These are phyloP conservation scores for Muscidifurax raptorellus DNA, from an alignment of 1,140 invertebrate genomes.

Conservation along the genomic window DNA sequence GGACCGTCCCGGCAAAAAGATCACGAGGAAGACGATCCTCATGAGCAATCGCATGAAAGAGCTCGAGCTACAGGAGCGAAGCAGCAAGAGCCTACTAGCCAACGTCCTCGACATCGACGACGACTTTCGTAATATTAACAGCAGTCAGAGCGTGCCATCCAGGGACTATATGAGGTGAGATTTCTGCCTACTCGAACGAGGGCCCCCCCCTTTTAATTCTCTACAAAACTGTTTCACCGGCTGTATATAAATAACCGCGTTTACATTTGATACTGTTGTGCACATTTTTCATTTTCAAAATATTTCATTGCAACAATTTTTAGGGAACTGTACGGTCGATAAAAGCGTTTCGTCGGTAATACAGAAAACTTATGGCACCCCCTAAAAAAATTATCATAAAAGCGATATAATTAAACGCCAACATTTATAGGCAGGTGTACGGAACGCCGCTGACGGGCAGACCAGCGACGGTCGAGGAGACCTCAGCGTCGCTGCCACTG, in stretches of 20 bases:
- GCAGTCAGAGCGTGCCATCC: slow-evolving; percentile 65
- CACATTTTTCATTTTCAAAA: too few species aligned
- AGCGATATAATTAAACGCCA: background rate
- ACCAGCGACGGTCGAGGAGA: slow-evolving; percentile 77
- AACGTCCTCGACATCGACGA: slow-evolving; percentile 97
- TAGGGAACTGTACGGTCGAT: too few species aligned
- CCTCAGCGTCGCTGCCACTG: slow-evolving; percentile 75
- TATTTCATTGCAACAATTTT: too few species aligned
- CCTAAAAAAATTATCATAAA: background rate
- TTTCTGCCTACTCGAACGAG: too few species aligned
- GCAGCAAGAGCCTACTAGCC: slow-evolving; percentile 93
- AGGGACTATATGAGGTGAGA: slow-evolving; percentile 69
- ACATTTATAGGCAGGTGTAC: slow-evolving; percentile 75
- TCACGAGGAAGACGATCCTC: slow-evolving; percentile 92
- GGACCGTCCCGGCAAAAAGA: slow-evolving; percentile 95
- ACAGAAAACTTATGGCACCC: too few species aligned
- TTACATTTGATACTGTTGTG: too few species aligned
- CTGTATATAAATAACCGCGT: too few species aligned
- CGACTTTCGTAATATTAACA: slow-evolving; percentile 84
- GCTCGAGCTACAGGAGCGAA: slow-evolving; percentile 92
- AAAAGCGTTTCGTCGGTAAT: too few species aligned
- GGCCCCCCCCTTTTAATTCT: background rate
- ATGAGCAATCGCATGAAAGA: slow-evolving; percentile 92
- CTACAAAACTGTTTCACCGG: too few species aligned
- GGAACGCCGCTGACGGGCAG: slow-evolving; percentile 72